Evolutionary conservation across 2,797 vertebrate genomes (phyloP), one percentile per base, ranked within the genome.

Genomic region (Fundulus diaphanus): DNA sequence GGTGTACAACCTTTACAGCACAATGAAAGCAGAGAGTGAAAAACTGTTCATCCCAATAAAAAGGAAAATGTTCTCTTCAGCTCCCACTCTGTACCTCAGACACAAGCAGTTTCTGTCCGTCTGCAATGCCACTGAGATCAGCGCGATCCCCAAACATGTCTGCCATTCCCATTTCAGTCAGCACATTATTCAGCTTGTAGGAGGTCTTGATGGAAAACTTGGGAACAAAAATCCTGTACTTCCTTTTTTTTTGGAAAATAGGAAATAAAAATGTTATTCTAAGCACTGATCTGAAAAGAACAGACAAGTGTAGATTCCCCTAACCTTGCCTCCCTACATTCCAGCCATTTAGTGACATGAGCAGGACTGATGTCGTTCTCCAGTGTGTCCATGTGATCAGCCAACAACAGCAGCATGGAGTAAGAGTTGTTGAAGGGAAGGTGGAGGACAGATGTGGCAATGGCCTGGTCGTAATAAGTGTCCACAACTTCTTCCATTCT

Each of bases 1-100:
- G 90, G 77, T 98, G 96, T 46, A 96, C 82, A 83, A 96, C 90
- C 98, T 78, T 98, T 37, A 52, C 5, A 40, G 31, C 2, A 13
- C 24, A 68, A 63, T 11, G 9, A 22, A 74, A 16, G 46, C 9
- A 73, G 20, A 52, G 59, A 84, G 29, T 63, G 63, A 40, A 2
- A 70, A 12, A 29, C 24, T 1, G 1, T 33, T 33, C 29, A 33
- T 24, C n/a, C n/a, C n/a, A n/a, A n/a, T n/a, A n/a, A 37, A 1
- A 7, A 29, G 29, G 1, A 7, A 66, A 46, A 35, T 13, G 13
- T 37, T 1, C 2, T n/a, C 18, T 70, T n/a, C 7, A 6, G 2
- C 1, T 51, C 3, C 29, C 20, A 40, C 0, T 65, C 3, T 56
- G 90, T 84, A 96, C 95, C 56, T 94, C 65, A 66, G 95, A 94